phyloP scores from a whole-genome alignment of 1,140 invertebrate species.

The Periplaneta americana region DNA sequence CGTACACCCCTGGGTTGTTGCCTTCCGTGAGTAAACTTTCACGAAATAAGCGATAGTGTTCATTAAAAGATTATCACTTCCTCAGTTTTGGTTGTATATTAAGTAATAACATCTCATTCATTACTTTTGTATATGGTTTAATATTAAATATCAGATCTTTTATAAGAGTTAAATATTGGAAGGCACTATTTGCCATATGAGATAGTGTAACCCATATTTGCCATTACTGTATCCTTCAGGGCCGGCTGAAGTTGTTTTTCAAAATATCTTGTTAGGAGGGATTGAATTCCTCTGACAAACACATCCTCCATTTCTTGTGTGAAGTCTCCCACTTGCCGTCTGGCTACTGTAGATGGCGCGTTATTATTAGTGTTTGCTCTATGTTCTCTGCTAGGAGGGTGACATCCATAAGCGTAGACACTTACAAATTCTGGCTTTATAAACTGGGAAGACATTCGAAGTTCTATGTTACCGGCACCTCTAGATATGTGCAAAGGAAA shows the following conservation, averaged over 20 bases:
- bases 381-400: constrained; percentile 38
- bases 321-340: background rate
- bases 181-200: constrained; percentile 68
- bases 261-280: constrained; percentile 74
- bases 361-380: constrained; percentile 20
- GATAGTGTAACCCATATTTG: constrained; percentile 77
- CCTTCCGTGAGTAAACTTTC: too few relatives aligned
- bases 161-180: too few relatives aligned
- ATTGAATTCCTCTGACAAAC: constrained; percentile 69
- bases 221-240: constrained; percentile 77
- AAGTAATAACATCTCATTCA: too few relatives aligned
- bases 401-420: constrained; percentile 76
- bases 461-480: constrained; percentile 53
- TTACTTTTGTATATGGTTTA: too few relatives aligned
- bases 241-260: constrained; percentile 74
- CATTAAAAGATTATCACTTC: too few relatives aligned
- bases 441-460: constrained; percentile 74
- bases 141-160: too few relatives aligned
- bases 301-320: constrained; percentile 70
- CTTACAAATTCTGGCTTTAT: constrained; percentile 75
- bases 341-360: constrained; percentile 26
- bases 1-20: too few relatives aligned
- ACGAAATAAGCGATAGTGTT: too few relatives aligned
- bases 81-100: too few relatives aligned
- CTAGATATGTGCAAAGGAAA: constrained; percentile 40